Base-by-base conservation (phyloP, 2,888 invertebrate species). In the Salticus scenicus region DNA sequence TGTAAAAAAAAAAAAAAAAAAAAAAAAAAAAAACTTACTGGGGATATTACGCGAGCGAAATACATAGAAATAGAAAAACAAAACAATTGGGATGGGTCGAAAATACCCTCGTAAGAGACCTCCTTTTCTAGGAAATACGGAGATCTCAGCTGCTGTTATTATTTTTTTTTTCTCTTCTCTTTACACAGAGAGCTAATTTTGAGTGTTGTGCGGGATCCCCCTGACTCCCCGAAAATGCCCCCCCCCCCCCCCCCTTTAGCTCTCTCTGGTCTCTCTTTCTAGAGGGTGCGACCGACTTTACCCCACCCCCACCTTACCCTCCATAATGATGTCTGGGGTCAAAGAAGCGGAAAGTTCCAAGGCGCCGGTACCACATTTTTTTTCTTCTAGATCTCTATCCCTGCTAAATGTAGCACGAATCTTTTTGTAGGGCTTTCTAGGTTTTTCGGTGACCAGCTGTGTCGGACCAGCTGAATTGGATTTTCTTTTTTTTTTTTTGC, bases 311-410 rank as follows among this genome's bases (percentile, higher is more conserved):
- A 67, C n/a, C n/a, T n/a, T n/a, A n/a, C n/a, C n/a, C n/a, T n/a
- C 51, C 37, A 33, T 77, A 84, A 84, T 84, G 77, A 84, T 84
- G 83, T 84, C 83, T 84, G 47, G 77, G 77, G 83, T 77, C 83
- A 84, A 71, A 83, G 76, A 83, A 64, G 83, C 83, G 83, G 83
- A 84, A 84, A 84, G 83, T 84, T 83, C 76, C 72, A 64, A 83
- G 83, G 71, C 83, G 83, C 83, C 83, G 83, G 57, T 47, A 47
- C 17, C 10, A n/a, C 10, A 47, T 2, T 47, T 47, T 47, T 47
- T 5, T 47, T 47, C 47, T 17, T n/a, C n/a, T n/a, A n/a, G n/a
- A n/a, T n/a, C n/a, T n/a, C n/a, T n/a, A n/a, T n/a, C n/a, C n/a
- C n/a, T n/a, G n/a, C n/a, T n/a, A n/a, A n/a, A n/a, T n/a, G n/a